phyloP scores from a whole-genome alignment of 2,888 invertebrate species.

The Dolomedes plantarius region DNA sequence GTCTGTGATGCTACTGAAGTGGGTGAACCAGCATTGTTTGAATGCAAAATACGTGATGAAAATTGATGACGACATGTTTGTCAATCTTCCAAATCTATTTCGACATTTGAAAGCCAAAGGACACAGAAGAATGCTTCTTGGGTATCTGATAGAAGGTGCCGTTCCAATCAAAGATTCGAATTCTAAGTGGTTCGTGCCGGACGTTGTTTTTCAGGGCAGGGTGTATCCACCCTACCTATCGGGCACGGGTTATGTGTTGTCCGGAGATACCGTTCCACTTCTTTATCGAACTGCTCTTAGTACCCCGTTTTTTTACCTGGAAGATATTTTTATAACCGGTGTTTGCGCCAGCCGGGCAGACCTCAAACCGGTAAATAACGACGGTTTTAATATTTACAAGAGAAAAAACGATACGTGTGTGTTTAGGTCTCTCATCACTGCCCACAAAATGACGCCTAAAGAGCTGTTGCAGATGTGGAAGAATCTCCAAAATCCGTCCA shows the following conservation, averaged over 20 bases:
- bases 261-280: slow-evolving; percentile 42
- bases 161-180: slow-evolving; percentile 71
- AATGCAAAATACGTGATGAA: slow-evolving; percentile 66
- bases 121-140: slow-evolving; percentile 65
- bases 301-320: slow-evolving; percentile 71
- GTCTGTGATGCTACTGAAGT: slow-evolving; percentile 89
- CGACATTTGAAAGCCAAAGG: slow-evolving; percentile 42
- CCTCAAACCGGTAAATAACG: slow-evolving; percentile 63
- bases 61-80: slow-evolving; percentile 72
- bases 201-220: slow-evolving; percentile 65
- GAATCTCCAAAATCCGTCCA: slow-evolving; percentile 67
- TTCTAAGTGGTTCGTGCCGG: slow-evolving; percentile 74
- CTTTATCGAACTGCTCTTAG: slow-evolving; percentile 68
- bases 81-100: slow-evolving; percentile 69
- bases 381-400: slow-evolving; percentile 72
- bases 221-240: slow-evolving; percentile 74
- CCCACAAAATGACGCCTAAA: slow-evolving; percentile 68
- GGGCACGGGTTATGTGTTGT: slow-evolving; percentile 74
- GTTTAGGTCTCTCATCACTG: slow-evolving; percentile 70
- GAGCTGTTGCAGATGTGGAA: slow-evolving; percentile 65
- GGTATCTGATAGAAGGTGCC: slow-evolving; percentile 73
- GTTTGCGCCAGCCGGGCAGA: slow-evolving; percentile 65
- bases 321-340: slow-evolving; percentile 72
- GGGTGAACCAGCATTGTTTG: slow-evolving; percentile 80
- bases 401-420: slow-evolving; percentile 70